Evolutionary conservation across 2,113 vertebrate genomes (phyloP), one percentile per base, ranked within the genome.

Genomic region (Scomber japonicus): DNA sequence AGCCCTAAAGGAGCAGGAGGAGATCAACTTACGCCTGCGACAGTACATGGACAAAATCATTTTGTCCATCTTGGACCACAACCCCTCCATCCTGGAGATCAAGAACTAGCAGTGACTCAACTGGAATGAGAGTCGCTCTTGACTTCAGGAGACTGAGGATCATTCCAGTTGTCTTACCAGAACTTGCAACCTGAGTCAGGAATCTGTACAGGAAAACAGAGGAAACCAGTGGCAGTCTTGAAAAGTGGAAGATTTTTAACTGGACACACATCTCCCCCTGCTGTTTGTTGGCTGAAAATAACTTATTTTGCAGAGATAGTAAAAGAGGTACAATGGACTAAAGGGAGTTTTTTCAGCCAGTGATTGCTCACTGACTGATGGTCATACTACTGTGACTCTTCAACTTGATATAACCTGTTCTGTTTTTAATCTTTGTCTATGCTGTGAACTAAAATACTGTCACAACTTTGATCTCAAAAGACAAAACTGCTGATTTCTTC

Each of bases 1-100:
- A 88, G 98, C 98, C 82, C 94, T 99, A 40, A 98, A 97, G 93
- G 97, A 99, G 80, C 98, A 99, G 89, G 98, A 99, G 79, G 98
- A 99, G 84, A 99, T 99, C 84, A 99, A 99, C 86, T 90, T 95
- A 66, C 96, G 97, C 17, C 94, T 99, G 65, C 93, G 98, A 57
- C 98, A 99, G 82, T 99, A 99, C 91, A 99, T 99, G 98, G 98
- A 99, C 95, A 99, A 99, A 94, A 98, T 99, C 17, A 99, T 99
- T 90, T 93, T 99, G 66, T 96, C 96, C 83, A 99, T 99, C 90
- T 93, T 99, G 85, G 98, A 99, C 92, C 97, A 99, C 88, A 99
- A 99, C 80, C 98, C 98, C 0, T 99, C 98, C 85, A 99, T 99
- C 83, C 91, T 99, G 90, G 98, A 99, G 93, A 99, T 99, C 89